phyloP scores from a whole-genome alignment of 1,140 invertebrate species.

The Heliconius nattereri region DNA sequence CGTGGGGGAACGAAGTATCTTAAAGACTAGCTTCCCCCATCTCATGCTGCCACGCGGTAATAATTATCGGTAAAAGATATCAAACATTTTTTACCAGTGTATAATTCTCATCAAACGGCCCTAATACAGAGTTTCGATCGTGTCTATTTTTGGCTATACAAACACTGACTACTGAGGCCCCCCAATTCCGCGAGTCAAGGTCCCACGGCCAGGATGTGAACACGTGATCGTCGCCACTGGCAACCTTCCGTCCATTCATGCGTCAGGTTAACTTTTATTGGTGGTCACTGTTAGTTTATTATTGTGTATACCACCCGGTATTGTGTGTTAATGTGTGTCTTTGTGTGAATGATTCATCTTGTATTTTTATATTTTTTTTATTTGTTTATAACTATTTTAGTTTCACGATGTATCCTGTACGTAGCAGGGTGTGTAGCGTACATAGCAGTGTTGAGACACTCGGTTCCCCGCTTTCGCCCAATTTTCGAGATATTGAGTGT shows the following conservation, averaged over 20 bases:
- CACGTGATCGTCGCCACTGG: constrained; percentile 35
- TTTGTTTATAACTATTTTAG: neutral
- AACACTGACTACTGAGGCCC: constrained; percentile 12
- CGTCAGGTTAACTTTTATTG: constrained; percentile 29
- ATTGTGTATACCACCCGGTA: neutral
- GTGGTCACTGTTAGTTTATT: constrained; percentile 20
- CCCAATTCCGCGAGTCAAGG: constrained; percentile 37
- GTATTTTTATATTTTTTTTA: neutral
- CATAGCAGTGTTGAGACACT: no score
- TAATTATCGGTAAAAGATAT: no score
- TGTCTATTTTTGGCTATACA: constrained; percentile 1
- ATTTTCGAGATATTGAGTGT: no score
- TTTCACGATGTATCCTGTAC: no score
- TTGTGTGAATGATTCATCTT: neutral
- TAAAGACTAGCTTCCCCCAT: neutral
- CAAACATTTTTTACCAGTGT: neutral
- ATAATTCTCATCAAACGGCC: neutral
- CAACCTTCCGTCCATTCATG: constrained; percentile 61
- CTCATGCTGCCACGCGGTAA: no score
- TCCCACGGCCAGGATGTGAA: constrained; percentile 34
- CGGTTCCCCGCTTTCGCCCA: no score
- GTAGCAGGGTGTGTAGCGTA: no score
- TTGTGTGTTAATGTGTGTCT: constrained; percentile 15
- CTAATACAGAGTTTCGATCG: neutral
- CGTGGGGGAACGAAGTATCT: neutral